Evolutionary conservation across 2,888 invertebrate genomes (phyloP), one percentile per base, ranked within the genome.

Genomic region (Rhimphoctona megacephalus): DNA sequence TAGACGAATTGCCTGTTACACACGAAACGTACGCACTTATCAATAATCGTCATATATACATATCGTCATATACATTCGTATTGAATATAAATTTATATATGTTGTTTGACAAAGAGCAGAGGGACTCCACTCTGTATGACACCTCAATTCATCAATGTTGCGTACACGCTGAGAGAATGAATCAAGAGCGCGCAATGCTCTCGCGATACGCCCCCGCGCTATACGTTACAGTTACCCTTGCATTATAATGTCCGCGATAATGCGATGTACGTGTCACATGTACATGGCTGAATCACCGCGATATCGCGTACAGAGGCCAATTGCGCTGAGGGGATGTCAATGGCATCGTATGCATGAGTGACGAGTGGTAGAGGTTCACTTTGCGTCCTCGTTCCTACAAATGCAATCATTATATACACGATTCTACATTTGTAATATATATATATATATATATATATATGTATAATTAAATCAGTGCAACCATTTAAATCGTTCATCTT

Each of bases 81-180:
- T 30, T 5, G 39, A 39, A 30, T 30, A 57, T 14, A 30, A 57
- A 57, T 57, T 14, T 19, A 22, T 17, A 1, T 3, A 0, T 4
- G 6, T 61, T 43, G 61, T 43, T 61, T 9, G 19, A 25, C 46
- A 39, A 46, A 46, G 30, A 72, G 76, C 46, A 61, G 14, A 33
- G 17, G 36, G 33, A 70, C 54, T 79, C 73, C 5, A 54, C n/a
- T 43, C 46, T 30, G 64, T 46, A 30, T 46, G 72, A 73, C 81
- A 66, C 64, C 81, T 81, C 72, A 57, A 81, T 81, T 74, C 66
- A 74, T 74, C 73, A 64, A 73, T 52, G 73, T 19, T 76, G 30
- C n/a, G n/a, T 64, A 76, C 33, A 76, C 30, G 76, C 25, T 25
- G 70, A 70, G 69, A 69, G 69, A 69, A 69, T 69, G 43, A 43